phyloP scores from a whole-genome alignment of 2,888 invertebrate genomes.

The Trissolcus brochymenae region DNA sequence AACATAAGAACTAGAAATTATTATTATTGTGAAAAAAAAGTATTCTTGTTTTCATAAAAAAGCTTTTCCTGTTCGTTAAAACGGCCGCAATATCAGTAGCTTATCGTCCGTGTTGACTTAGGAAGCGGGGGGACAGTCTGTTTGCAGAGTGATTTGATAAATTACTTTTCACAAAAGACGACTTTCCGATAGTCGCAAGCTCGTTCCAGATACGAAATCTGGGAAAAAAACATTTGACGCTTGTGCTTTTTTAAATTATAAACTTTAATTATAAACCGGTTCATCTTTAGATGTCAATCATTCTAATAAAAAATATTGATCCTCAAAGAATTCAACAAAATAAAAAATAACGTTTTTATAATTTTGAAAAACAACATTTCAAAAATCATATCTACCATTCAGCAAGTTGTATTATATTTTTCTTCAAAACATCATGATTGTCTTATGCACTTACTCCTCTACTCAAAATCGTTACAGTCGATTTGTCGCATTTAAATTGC shows the following conservation, averaged over 20 bases:
- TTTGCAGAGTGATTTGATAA: slow-evolving; percentile 53
- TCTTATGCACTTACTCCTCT: neutral
- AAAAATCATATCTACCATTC: too few relatives aligned
- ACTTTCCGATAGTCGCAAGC: slow-evolving; percentile 35
- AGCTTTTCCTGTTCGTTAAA: slow-evolving; percentile 33
- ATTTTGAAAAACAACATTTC: too few relatives aligned
- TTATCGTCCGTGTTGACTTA: slow-evolving; percentile 49
- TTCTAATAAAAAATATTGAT: too few relatives aligned
- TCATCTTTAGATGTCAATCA: too few relatives aligned
- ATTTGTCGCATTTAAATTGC: slow-evolving; percentile 74
- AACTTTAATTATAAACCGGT: too few relatives aligned
- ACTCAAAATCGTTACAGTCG: slow-evolving; percentile 27
- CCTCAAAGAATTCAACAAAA: too few relatives aligned
- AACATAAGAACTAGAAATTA: too few relatives aligned
- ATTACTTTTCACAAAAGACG: slow-evolving; percentile 55
- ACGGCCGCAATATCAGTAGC: slow-evolving; percentile 37
- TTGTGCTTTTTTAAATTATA: slow-evolving; percentile 15
- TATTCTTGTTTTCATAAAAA: slow-evolving; percentile 15
- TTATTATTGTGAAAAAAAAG: too few relatives aligned
- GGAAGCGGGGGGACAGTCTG: slow-evolving; percentile 36
- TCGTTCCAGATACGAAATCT: slow-evolving; percentile 27
- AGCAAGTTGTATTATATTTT: too few relatives aligned
- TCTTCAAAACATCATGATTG: too few relatives aligned
- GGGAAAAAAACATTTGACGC: slow-evolving; percentile 41
- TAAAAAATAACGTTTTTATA: too few relatives aligned